Conservation (phyloP, 2,797 vertebrate species). For the Hapalemur alaotrensis region DNA sequence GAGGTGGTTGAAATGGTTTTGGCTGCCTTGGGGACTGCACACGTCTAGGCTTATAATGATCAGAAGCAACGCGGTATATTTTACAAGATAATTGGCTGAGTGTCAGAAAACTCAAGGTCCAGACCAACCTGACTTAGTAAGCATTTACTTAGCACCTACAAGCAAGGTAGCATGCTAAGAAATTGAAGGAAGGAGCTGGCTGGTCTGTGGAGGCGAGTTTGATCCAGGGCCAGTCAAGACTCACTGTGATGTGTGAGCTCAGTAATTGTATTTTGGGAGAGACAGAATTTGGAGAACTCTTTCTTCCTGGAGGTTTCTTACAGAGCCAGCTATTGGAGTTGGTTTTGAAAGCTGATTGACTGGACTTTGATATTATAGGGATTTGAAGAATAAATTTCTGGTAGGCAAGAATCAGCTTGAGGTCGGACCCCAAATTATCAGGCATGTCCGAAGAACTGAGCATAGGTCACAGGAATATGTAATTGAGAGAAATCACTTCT, state of each 20-base stretch:
- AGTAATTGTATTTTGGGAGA: not conserved
- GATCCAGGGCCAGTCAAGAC: not conserved
- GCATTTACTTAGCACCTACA: not conserved
- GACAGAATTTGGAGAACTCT: not conserved
- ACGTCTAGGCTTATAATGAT: not conserved
- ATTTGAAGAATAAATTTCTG: not conserved
- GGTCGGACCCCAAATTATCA: not conserved
- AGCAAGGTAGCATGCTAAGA: not conserved
- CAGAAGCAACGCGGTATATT: not conserved
- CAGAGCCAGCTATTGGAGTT: not conserved
- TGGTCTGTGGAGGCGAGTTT: not conserved
- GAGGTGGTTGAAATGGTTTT: not conserved
- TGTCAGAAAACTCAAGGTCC: not conserved
- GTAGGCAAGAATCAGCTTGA: not conserved
- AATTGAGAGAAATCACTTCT: not conserved
- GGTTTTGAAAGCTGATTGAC: not conserved
- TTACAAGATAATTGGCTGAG: conserved; percentile 4
- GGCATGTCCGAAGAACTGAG: not conserved
- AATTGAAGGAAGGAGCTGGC: not conserved
- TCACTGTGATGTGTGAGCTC: not conserved
- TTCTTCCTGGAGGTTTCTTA: conserved; percentile 6
- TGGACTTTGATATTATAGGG: not conserved
- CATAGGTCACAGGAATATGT: not conserved
- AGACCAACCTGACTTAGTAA: not conserved
- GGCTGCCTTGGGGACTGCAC: not conserved